Percentiles rank a stretch among this genome's conserved stretches.
phyloP scores from a whole-genome alignment of 2,113 vertebrate genomes.

The Sceloporus tristichus region DNA sequence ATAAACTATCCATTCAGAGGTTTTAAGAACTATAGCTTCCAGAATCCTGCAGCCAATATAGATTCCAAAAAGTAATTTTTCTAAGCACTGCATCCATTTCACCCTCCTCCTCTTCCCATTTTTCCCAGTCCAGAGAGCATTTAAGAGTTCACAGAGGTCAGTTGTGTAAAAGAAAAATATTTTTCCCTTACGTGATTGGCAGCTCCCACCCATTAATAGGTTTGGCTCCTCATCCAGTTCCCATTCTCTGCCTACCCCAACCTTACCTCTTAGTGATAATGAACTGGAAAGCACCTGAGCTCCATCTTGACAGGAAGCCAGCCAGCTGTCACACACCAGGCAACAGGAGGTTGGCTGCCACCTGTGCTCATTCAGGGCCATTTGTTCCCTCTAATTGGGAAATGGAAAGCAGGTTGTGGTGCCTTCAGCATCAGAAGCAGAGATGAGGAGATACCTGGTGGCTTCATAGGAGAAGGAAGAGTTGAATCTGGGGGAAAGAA shows the following conservation, averaged over 20 bases:
- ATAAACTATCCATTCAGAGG: too few species aligned
- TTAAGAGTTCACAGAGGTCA: neutral
- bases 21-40: too few species aligned
- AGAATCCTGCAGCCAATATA: too few species aligned
- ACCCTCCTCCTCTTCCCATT: neutral
- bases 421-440: neutral
- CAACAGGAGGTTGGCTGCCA: constrained; percentile 30
- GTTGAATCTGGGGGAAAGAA: neutral
- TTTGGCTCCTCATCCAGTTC: constrained; percentile 28
- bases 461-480: neutral
- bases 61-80: too few species aligned
- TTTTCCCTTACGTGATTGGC: constrained; percentile 47
- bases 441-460: neutral
- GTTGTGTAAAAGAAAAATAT: neutral
- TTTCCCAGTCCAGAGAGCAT: neutral
- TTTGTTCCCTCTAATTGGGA: constrained; percentile 35
- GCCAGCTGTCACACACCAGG: neutral
- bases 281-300: constrained; percentile 36
- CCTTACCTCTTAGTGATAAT: constrained; percentile 45
- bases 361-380: constrained; percentile 14
- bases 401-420: neutral
- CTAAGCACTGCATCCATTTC: neutral
- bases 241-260: constrained; percentile 22
- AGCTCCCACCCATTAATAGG: constrained; percentile 43
- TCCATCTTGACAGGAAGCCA: constrained; percentile 38